Percentiles rank a stretch among this genome's conserved stretches.
phyloP scores from a whole-genome alignment of 2,797 vertebrate species.

The Hypotaenidia okinawae region DNA sequence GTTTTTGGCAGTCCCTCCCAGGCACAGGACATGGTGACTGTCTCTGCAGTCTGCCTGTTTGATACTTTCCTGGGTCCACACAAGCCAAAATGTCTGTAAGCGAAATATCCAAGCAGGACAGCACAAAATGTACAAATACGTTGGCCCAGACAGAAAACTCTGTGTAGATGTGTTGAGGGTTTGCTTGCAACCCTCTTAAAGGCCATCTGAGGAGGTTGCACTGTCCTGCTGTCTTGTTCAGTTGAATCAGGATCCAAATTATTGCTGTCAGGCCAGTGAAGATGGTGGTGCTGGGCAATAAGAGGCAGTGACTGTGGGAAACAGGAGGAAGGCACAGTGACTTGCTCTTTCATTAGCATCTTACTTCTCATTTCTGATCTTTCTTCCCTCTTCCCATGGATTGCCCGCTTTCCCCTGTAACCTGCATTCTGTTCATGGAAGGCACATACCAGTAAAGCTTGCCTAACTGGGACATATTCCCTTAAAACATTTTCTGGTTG shows the following conservation, averaged over 20 bases:
- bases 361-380: background rate
- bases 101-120: background rate
- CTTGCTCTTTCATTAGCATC: background rate
- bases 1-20: background rate
- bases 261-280: background rate
- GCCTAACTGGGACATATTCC: background rate
- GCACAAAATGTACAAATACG: background rate
- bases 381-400: background rate
- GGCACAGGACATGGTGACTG: background rate
- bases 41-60: background rate
- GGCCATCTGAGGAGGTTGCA: fast-evolving
- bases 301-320: background rate
- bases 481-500: background rate
- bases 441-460: background rate
- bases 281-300: background rate
- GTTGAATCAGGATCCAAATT: background rate
- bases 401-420: background rate
- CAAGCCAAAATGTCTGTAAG: background rate
- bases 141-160: background rate
- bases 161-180: background rate
- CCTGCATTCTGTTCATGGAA: fast-evolving
- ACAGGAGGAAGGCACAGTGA: background rate
- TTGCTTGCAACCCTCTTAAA: background rate
- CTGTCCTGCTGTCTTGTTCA: background rate
- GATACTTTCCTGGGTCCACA: background rate